These are phyloP conservation scores for Schizopygopsis malacanthus DNA, from an alignment of 2,797 vertebrate species.

Conservation along the genomic window DNA sequence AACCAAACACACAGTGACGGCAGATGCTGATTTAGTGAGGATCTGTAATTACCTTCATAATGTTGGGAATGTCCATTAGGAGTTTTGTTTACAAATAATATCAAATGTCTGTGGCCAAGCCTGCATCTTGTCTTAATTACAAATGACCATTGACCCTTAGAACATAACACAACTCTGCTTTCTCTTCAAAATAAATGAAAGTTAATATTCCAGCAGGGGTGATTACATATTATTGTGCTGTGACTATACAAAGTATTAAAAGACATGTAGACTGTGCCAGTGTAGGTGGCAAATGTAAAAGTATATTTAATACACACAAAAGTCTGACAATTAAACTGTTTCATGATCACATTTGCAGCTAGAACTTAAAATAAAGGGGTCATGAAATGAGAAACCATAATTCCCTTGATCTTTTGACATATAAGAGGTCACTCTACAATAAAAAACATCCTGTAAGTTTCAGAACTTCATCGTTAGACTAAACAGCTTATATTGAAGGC, in stretches of 20 bases:
- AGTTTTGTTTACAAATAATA: not conserved
- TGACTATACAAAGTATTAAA: not conserved
- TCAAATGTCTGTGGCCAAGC: not conserved
- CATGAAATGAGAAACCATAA: too few relatives aligned
- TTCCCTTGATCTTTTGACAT: too few relatives aligned
- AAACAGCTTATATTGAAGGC: too few relatives aligned
- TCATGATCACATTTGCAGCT: not conserved
- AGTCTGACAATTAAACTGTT: not conserved
- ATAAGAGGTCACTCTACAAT: too few relatives aligned
- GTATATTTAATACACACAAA: not conserved
- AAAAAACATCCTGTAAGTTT: too few relatives aligned
- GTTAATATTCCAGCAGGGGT: not conserved
- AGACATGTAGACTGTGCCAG: not conserved
- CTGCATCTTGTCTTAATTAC: not conserved
- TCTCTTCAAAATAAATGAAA: not conserved
- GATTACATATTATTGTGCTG: not conserved
- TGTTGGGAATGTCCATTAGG: not conserved
- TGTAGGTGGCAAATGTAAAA: not conserved
- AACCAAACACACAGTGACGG: not conserved
- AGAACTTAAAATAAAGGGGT: not conserved
- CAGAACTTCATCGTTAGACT: too few relatives aligned
- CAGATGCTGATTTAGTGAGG: not conserved
- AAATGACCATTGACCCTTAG: not conserved
- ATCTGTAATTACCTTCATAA: not conserved
- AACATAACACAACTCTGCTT: slow-evolving; percentile 19